Evolutionary conservation across 2,888 invertebrate species (phyloP).

Genomic region (Lasius fuliginosus): DNA sequence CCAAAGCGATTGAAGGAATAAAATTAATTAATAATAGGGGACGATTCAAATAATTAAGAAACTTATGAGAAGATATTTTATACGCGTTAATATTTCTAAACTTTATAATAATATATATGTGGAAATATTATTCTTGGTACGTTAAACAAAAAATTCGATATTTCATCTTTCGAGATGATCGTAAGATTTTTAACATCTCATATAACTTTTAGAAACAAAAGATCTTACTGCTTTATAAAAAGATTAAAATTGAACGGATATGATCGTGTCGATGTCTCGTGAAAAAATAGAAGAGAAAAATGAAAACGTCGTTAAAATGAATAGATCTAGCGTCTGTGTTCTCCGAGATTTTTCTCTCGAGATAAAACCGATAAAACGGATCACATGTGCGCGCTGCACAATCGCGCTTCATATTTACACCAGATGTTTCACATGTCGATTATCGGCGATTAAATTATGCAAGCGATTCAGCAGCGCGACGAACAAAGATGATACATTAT

Average conservation of each 20-base stretch:
- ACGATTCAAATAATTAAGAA: background rate
- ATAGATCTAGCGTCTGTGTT: background rate
- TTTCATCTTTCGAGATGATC: background rate
- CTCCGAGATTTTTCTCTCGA: background rate
- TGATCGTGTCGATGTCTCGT: background rate
- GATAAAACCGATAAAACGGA: background rate
- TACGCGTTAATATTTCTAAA: background rate
- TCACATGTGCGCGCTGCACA: background rate
- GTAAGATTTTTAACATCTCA: background rate
- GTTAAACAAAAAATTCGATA: background rate
- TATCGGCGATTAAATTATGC: constrained; percentile 44
- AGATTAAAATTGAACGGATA: background rate
- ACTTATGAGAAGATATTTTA: background rate
- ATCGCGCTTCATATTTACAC: background rate
- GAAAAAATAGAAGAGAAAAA: background rate
- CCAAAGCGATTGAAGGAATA: background rate
- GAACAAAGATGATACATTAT: background rate
- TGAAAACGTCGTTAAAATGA: background rate
- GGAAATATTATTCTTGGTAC: constrained; percentile 13
- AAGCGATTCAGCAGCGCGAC: background rate
- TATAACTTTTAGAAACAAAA: background rate
- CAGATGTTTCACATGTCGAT: constrained; percentile 40
- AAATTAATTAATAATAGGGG: background rate
- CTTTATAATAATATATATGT: background rate
- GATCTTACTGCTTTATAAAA: background rate